Evolutionary conservation across 2,113 vertebrate genomes (phyloP), one percentile per base, ranked within the genome.

Genomic region (Scomber colias): DNA sequence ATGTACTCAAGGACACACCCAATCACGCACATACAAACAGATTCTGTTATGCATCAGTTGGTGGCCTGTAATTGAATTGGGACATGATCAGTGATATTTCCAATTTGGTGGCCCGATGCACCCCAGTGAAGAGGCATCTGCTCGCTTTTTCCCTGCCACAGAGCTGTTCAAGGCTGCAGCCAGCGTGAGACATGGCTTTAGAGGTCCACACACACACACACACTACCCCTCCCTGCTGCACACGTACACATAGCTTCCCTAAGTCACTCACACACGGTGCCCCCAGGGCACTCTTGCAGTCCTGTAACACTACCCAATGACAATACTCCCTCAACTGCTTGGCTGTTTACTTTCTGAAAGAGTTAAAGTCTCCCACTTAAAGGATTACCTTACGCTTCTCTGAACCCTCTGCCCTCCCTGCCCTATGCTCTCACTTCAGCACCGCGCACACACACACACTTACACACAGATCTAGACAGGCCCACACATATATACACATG

Each of bases 291-390:
- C 77, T 87, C 83, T 84, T 91, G 93, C 91, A 67, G 81, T 92
- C 87, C 82, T 93, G 81, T 92, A 95, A 96, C 93, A 83, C 91
- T 95, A 93, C 87, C 94, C 90, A 94, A 93, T 92, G 95, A 93
- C 91, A 94, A 94, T 93, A 91, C 88, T 87, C 84, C 93, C 94
- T 93, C 92, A 95, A 92, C 87, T 83, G 89, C 88, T 90, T 83
- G 86, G 72, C 75, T 96, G 86, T 96, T 96, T 96, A 95, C 78
- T 96, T 92, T 92, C 87, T 89, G 83, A 93, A 92, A 95, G 91
- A 92, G 88, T 89, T 93, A 85, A 94, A 93, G 88, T 92, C 93
- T 84, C 83, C 90, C 92, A 93, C 93, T 95, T 95, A 95, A 94
- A 91, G 92, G 94, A 94, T 95, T 93, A 93, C 90, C 59, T 92